Evolutionary conservation across 1,140 invertebrate genomes (phyloP).

Genomic region (Drosophila tropicalis): DNA sequence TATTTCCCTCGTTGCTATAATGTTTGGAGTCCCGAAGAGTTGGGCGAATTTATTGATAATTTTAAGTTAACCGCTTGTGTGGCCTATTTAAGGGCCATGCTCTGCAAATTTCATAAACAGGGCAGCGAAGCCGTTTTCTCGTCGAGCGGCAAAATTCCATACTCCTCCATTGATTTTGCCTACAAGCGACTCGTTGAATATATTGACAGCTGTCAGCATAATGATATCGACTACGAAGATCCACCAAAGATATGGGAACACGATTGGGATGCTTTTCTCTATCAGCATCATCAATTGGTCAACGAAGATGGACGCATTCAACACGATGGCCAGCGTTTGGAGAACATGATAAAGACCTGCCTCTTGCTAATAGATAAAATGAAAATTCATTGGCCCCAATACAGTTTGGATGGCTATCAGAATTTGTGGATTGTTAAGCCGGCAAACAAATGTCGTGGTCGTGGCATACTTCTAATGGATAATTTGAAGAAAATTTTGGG

Average conservation of each 20-base stretch:
- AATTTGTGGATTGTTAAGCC: constrained; percentile 99
- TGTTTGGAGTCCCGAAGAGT: constrained; percentile 92
- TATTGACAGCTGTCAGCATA: constrained; percentile 89
- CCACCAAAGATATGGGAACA: constrained; percentile 89
- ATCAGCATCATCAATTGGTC: constrained; percentile 88
- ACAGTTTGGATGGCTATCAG: constrained; percentile 90
- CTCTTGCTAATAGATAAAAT: constrained; percentile 83
- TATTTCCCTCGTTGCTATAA: constrained; percentile 95
- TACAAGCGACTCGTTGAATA: constrained; percentile 90
- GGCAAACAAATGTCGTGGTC: constrained; percentile 95
- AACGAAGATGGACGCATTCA: constrained; percentile 85
- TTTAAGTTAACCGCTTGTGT: constrained; percentile 94
- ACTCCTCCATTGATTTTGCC: constrained; percentile 90
- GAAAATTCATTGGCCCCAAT: constrained; percentile 90
- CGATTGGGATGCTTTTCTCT: constrained; percentile 94
- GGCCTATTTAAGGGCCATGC: constrained; percentile 90
- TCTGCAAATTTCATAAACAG: constrained; percentile 85
- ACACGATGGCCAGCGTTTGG: constrained; percentile 70
- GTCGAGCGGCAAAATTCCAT: constrained; percentile 87
- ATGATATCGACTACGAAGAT: constrained; percentile 92
- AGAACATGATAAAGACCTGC: constrained; percentile 82
- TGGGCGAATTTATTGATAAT: constrained; percentile 94
- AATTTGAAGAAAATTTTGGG: constrained; percentile 93
- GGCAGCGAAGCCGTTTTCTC: constrained; percentile 85
- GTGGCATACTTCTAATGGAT: constrained; percentile 94